Conservation (phyloP, 2,797 vertebrate genomes). For the Propithecus perrieri region DNA sequence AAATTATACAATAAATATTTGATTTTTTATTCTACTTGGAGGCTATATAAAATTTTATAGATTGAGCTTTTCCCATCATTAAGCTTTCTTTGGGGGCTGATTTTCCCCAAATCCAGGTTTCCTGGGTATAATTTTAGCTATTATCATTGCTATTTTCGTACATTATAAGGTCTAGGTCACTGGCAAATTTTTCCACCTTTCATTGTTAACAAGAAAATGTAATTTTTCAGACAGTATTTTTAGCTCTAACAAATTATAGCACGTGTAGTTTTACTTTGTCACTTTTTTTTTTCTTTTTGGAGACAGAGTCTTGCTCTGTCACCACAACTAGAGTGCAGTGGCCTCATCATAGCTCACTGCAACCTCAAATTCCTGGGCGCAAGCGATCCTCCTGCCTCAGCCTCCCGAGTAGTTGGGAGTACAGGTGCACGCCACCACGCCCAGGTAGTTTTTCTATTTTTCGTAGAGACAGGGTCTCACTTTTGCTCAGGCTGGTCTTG, state of each 20-base stretch:
- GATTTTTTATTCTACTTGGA: background rate
- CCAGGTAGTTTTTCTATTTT: background rate
- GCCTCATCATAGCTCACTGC: background rate
- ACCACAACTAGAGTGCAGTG: background rate
- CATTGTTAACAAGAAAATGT: background rate
- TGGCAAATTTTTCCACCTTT: background rate
- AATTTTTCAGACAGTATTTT: background rate
- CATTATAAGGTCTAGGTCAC: background rate
- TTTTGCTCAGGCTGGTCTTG: background rate
- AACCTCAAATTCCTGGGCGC: background rate
- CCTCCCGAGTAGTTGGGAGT: background rate
- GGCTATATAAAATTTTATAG: background rate
- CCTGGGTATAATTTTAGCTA: background rate
- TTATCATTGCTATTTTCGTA: background rate
- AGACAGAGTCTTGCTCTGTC: background rate
- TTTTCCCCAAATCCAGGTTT: background rate
- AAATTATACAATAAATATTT: background rate
- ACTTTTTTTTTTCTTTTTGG: background rate
- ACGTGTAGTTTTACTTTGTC: background rate
- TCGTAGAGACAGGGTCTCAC: background rate
- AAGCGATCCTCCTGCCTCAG: background rate
- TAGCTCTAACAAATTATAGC: background rate
- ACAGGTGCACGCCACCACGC: background rate
- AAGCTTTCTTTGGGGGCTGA: background rate
- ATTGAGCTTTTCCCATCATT: background rate